Conservation (phyloP, 2,113 vertebrate genomes). For the Opisthocomus hoazin region DNA sequence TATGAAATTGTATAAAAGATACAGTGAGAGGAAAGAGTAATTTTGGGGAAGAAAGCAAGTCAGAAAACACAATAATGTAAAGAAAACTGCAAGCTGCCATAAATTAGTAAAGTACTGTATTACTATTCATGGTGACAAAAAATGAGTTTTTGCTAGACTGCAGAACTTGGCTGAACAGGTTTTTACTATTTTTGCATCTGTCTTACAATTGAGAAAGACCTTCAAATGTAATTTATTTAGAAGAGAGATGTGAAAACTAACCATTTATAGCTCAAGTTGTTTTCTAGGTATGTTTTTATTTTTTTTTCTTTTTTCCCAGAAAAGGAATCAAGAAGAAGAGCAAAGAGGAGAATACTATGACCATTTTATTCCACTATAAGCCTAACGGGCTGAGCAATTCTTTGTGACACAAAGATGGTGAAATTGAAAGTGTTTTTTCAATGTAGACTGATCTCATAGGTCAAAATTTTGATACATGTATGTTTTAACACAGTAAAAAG, state of each 20-base stretch:
- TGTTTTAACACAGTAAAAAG: not conserved
- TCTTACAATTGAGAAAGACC: not conserved
- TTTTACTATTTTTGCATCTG: not conserved
- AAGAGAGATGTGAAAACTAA: not conserved
- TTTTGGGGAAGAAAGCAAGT: not conserved
- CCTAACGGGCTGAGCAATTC: not conserved
- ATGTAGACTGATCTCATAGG: not conserved
- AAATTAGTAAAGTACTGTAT: not conserved
- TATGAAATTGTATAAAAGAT: not conserved
- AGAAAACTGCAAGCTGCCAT: not conserved
- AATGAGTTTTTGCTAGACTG: fast-evolving
- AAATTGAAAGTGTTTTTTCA: not conserved
- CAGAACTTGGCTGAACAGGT: not conserved
- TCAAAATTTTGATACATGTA: not conserved
- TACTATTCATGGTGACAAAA: not conserved
- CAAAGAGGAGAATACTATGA: not conserved
- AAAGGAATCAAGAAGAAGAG: not conserved
- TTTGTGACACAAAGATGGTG: not conserved
- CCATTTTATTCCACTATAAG: not conserved
- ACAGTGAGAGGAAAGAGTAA: not conserved
- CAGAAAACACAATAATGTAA: not conserved
- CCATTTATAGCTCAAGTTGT: not conserved
- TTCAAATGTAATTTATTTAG: not conserved
- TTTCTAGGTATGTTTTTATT: not conserved
- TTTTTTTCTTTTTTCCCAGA: too few relatives aligned